Conservation (phyloP, 2,797 vertebrate species). For the Tamandua tetradactyla region DNA sequence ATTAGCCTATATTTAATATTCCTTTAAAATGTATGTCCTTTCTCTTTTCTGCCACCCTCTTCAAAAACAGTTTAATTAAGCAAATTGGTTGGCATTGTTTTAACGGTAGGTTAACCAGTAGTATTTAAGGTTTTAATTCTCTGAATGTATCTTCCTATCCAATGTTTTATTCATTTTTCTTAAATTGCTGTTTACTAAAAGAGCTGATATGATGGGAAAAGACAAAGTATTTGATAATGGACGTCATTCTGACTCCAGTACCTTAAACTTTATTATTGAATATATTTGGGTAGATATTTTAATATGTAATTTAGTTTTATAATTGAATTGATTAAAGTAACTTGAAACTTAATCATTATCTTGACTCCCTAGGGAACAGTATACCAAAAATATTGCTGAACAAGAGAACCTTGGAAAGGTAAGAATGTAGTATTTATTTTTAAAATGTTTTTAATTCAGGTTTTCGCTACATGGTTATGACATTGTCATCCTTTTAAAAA, state of each 20-base stretch:
- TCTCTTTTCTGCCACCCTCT: constrained; percentile 30
- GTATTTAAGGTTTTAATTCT: constrained; percentile 46
- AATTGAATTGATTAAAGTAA: constrained; percentile 55
- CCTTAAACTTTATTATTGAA: background rate
- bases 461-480: constrained; percentile 29
- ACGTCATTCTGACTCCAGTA: constrained; percentile 37
- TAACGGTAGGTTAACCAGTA: constrained; percentile 45
- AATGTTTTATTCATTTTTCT: background rate
- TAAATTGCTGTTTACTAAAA: constrained; percentile 62
- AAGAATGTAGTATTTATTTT: constrained; percentile 77
- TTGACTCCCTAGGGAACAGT: constrained; percentile 91
- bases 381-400: constrained; percentile 94
- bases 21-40: constrained; percentile 12
- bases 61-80: constrained; percentile 58
- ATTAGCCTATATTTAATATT: constrained; percentile 27
- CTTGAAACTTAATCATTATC: constrained; percentile 51
- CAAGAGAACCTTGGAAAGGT: constrained; percentile 99
- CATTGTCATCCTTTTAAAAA: constrained; percentile 74
- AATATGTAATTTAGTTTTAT: constrained; percentile 51
- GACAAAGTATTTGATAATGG: constrained; percentile 13
- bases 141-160: constrained; percentile 39
- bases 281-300: constrained; percentile 42
- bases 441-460: background rate
- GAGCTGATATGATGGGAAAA: constrained; percentile 30
- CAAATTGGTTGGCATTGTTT: constrained; percentile 51